Evolutionary conservation across 1,140 invertebrate genomes (phyloP).

Genomic region (Luehdorfia chinensis): DNA sequence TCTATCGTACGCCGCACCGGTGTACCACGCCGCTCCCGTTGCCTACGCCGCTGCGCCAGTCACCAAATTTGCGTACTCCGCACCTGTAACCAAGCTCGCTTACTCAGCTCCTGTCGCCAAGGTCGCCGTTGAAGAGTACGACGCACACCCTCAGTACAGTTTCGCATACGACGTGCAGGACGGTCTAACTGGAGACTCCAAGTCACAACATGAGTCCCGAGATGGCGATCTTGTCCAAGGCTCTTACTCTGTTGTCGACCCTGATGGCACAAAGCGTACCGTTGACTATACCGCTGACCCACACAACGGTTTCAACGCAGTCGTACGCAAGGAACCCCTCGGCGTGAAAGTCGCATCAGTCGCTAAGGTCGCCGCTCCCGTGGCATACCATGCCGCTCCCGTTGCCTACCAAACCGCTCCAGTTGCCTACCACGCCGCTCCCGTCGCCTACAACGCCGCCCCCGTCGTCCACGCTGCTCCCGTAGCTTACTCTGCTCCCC

Average conservation of each 20-base stretch:
- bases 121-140: constrained; percentile 37
- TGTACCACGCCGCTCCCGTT: constrained; percentile 21
- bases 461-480: constrained; percentile 19
- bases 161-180: constrained; percentile 82
- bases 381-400: constrained; percentile 30
- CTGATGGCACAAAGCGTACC: constrained; percentile 81
- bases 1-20: constrained; percentile 23
- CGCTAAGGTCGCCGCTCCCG: constrained; percentile 32
- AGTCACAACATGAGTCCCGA: constrained; percentile 80
- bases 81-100: constrained; percentile 17
- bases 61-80: constrained; percentile 19
- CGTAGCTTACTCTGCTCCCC: constrained; percentile 31
- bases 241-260: constrained; percentile 80
- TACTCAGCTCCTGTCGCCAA: constrained; percentile 10
- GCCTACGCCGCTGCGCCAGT: constrained; percentile 20
- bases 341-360: constrained; percentile 38
- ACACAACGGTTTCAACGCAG: constrained; percentile 75
- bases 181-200: constrained; percentile 80
- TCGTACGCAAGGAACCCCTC: constrained; percentile 56
- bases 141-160: constrained; percentile 79
- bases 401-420: constrained; percentile 20
- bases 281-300: constrained; percentile 81
- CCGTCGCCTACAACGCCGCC: constrained; percentile 18
- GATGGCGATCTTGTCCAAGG: constrained; percentile 80
- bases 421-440: constrained; percentile 21